These are phyloP conservation scores for Caenorhabditis panamensis DNA, from an alignment of 2,888 invertebrate genomes.

Conservation along the genomic window DNA sequence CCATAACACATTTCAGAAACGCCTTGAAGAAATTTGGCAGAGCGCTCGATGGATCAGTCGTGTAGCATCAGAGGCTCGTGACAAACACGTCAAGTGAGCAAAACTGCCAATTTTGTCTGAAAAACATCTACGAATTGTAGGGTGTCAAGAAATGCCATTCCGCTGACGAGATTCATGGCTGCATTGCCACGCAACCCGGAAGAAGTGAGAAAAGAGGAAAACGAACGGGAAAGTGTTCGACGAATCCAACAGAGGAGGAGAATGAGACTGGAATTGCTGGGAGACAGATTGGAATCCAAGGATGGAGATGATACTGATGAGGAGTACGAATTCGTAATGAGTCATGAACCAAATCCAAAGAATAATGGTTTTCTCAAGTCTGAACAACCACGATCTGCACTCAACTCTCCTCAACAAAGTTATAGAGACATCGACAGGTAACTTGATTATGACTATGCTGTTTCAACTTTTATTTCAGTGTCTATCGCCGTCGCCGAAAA, in stretches of 20 bases:
- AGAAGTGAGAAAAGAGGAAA: constrained; percentile 49
- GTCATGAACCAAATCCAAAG: constrained; percentile 39
- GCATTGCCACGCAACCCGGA: constrained; percentile 55
- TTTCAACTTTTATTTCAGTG: constrained; percentile 31
- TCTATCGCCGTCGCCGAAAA: constrained; percentile 65
- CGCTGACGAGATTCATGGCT: constrained; percentile 78
- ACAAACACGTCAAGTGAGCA: constrained; percentile 84
- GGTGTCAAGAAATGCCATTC: constrained; percentile 79
- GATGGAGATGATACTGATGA: constrained; percentile 45
- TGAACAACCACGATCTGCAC: constrained; percentile 55
- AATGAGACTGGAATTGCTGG: constrained; percentile 47
- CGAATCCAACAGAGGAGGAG: constrained; percentile 39
- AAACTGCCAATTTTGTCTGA: neutral
- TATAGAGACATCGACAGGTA: constrained; percentile 69
- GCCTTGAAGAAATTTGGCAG: constrained; percentile 93
- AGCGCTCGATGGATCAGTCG: constrained; percentile 96
- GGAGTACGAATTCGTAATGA: constrained; percentile 49
- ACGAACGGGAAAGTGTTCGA: constrained; percentile 39
- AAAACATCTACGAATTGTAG: constrained; percentile 48
- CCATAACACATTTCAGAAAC: constrained; percentile 82
- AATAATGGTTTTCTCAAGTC: constrained; percentile 36
- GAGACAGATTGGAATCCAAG: constrained; percentile 24
- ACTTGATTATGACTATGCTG: neutral
- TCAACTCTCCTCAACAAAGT: constrained; percentile 68
- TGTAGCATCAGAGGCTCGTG: constrained; percentile 93